Conservation (phyloP, 2,113 vertebrate genomes). For the Dipodomys spectabilis region DNA sequence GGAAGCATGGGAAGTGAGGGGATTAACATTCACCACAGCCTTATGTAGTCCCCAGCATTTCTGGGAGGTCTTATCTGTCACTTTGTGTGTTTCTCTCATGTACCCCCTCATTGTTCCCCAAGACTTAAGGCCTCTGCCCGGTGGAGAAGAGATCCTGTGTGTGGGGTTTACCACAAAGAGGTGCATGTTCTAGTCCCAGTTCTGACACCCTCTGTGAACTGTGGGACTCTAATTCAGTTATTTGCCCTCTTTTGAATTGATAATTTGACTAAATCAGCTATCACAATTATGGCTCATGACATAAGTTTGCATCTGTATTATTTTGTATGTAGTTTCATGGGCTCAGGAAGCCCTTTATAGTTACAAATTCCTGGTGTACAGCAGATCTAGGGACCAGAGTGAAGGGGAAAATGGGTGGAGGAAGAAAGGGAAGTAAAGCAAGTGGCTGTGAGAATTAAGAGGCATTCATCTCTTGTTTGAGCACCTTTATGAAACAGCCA, state of each 20-base stretch:
- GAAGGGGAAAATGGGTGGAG: neutral
- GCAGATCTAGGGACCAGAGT: neutral
- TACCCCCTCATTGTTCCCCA: neutral
- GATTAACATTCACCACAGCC: fast-evolving
- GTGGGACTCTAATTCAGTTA: neutral
- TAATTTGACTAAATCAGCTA: neutral
- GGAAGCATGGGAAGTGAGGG: neutral
- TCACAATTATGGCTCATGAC: neutral
- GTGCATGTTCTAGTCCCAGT: neutral
- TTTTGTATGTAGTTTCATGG: neutral
- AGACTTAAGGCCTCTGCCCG: neutral
- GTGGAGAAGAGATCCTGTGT: neutral
- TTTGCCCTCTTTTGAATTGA: neutral
- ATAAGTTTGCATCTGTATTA: neutral
- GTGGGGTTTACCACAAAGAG: neutral
- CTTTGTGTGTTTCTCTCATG: neutral
- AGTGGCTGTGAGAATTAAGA: neutral
- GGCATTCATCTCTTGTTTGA: neutral
- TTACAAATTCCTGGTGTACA: neutral
- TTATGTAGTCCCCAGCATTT: neutral
- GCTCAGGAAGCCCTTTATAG: neutral
- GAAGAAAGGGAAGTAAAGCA: neutral
- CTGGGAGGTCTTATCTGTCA: neutral
- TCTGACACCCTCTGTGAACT: neutral
- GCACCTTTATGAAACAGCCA: neutral